These are phyloP conservation scores for Heterodera carotae DNA, from an alignment of 1,140 invertebrate species.

Conservation along the genomic window DNA sequence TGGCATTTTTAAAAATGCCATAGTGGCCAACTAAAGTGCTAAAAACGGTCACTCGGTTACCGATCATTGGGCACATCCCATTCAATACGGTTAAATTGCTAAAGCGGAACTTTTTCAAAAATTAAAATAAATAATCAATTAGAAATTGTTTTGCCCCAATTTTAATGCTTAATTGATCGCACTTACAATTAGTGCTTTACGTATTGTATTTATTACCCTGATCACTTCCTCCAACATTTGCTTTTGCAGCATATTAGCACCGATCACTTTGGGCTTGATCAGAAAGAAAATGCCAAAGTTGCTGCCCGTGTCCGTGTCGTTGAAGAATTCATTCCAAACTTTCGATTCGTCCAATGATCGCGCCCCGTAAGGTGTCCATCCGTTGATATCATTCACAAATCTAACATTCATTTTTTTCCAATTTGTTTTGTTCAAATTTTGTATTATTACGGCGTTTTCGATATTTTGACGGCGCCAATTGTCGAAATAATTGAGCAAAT, in stretches of 20 bases:
- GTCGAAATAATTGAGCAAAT: constrained; percentile 40
- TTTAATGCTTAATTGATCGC: background rate
- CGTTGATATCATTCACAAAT: constrained; percentile 41
- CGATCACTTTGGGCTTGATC: constrained; percentile 27
- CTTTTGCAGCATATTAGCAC: constrained; percentile 29
- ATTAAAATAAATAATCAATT: too few species aligned
- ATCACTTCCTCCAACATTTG: constrained; percentile 36
- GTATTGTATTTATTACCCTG: constrained; percentile 41
- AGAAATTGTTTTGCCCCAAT: too few species aligned
- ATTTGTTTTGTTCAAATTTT: background rate
- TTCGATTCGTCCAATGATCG: constrained; percentile 41
- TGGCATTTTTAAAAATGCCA: too few species aligned
- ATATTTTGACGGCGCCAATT: constrained; percentile 43
- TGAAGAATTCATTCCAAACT: constrained; percentile 49
- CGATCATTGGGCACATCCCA: too few species aligned
- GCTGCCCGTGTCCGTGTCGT: constrained; percentile 18
- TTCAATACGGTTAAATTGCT: too few species aligned
- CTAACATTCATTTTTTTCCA: constrained; percentile 21
- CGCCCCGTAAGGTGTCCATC: constrained; percentile 49
- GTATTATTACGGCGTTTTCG: constrained; percentile 42
- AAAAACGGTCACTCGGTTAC: too few species aligned
- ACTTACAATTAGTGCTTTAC: too few species aligned
- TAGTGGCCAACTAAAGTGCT: too few species aligned
- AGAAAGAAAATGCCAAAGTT: constrained; percentile 29
- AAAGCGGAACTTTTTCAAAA: too few species aligned